Evolutionary conservation across 2,113 vertebrate species (phyloP), one percentile per base, ranked within the genome.

Genomic region (Piprites chloris): DNA sequence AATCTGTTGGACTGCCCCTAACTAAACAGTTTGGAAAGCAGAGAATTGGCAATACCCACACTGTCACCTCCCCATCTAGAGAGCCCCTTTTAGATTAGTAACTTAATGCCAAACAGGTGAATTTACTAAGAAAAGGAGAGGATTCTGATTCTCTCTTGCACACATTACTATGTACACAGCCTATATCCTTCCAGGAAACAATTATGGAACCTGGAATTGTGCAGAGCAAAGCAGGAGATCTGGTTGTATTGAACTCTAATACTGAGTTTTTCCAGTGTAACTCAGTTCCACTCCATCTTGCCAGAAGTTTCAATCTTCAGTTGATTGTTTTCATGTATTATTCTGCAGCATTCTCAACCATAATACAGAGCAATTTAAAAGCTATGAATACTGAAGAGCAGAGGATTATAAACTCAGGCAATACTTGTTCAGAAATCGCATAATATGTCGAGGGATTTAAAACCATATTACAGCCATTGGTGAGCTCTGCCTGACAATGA

Each of bases 201-300:
- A 88, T 59, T 96, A 95, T 97, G 97, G 97, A 97, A 95, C 85
- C 50, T 71, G 95, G 82, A 90, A 84, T 92, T 88, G 74, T 89
- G 83, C 85, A 95, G 67, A 90, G 95, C 83, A 94, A 93, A 93
- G 85, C 30, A 80, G 91, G 95, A 86, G 96, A 95, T 81, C 94
- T 96, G 92, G 89, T 94, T 79, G 28, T 77, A 32, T 67, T 94
- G 92, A 95, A 88, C 84, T 95, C 58, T 90, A 96, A 97, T 95
- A 95, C 95, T 93, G 97, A 58, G 55, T 35, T 97, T 98, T 98
- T 98, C 97, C 95, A 93, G 82, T 96, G 96, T 93, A 97, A 95
- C 65, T 72, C 87, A 95, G 95, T 97, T 96, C 97, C 94, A 86
- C 47, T 92, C 92, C 2, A 32, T 55, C 67, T 95, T 97, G 96